These are phyloP conservation scores for Hylia prasina DNA, from an alignment of 2,113 vertebrate species.

Conservation along the genomic window DNA sequence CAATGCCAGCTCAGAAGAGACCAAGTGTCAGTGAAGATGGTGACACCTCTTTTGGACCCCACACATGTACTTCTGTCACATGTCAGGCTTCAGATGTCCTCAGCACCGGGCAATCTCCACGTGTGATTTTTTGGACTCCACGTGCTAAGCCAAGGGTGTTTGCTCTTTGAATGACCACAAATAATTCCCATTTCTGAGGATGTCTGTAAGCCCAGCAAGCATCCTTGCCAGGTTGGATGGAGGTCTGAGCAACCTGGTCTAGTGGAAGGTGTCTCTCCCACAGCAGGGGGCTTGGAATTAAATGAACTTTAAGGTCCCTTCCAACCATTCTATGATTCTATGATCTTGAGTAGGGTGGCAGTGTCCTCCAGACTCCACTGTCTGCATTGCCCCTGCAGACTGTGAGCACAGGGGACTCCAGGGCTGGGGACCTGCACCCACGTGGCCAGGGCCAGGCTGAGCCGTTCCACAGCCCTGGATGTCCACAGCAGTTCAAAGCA, in stretches of 20 bases:
- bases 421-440: not conserved
- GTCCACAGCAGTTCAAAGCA: not conserved
- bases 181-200: not conserved
- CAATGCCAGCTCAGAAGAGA: not conserved
- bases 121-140: not conserved
- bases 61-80: fast-evolving
- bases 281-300: not conserved
- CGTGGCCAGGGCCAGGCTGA: not conserved
- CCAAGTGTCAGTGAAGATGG: not conserved
- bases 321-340: not conserved
- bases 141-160: not conserved
- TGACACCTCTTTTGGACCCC: not conserved
- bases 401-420: not conserved
- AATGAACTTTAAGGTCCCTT: not conserved
- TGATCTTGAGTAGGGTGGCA: not conserved
- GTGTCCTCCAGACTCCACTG: not conserved
- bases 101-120: not conserved
- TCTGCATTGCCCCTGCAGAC: not conserved
- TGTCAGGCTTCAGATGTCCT: not conserved
- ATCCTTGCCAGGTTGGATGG: not conserved
- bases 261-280: not conserved
- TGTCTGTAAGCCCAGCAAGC: not conserved
- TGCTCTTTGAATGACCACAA: not conserved
- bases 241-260: not conserved
- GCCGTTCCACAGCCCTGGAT: fast-evolving